A percentile compares a stretch with the other conserved stretches of the same genome.
Conservation (phyloP, 2,888 invertebrate species). For the Drosophila borborema region DNA sequence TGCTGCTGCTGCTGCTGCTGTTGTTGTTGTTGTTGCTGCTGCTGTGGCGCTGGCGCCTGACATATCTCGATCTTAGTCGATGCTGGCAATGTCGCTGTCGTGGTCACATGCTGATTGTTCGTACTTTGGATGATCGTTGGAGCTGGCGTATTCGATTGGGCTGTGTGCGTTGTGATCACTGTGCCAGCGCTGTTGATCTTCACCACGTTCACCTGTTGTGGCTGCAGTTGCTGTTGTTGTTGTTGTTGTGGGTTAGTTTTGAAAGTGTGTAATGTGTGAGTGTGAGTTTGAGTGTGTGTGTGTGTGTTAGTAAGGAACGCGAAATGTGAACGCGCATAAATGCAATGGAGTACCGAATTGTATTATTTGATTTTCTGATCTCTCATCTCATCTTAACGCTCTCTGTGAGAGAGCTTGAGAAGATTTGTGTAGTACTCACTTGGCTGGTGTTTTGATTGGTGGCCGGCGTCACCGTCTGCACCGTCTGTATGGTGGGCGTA, state of each 20-base stretch:
- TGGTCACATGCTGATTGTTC: slow-evolving; percentile 83
- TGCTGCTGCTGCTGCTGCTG: slow-evolving; percentile 60
- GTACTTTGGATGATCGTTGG: slow-evolving; percentile 84
- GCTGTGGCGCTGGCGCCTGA: slow-evolving; percentile 77
- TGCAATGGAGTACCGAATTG: slow-evolving; percentile 9
- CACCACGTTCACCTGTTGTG: slow-evolving; percentile 84
- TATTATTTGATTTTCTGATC: slow-evolving; percentile 1
- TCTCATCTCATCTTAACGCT: not conserved
- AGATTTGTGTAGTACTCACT: slow-evolving; percentile 60
- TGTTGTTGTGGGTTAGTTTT: slow-evolving; percentile 7
- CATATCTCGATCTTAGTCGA: slow-evolving; percentile 84
- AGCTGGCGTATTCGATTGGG: slow-evolving; percentile 73
- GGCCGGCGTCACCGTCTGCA: slow-evolving; percentile 75
- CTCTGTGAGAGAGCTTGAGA: not conserved
- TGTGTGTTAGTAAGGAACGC: slow-evolving; percentile 14
- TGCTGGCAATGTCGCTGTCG: slow-evolving; percentile 81
- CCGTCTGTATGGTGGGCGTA: slow-evolving; percentile 73
- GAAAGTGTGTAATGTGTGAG: not conserved
- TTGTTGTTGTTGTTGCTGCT: slow-evolving; percentile 63
- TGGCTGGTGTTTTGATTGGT: slow-evolving; percentile 62
- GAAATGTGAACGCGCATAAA: not conserved
- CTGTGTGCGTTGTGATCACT: slow-evolving; percentile 83
- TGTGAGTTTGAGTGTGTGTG: not conserved
- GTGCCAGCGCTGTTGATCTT: slow-evolving; percentile 85
- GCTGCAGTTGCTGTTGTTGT: slow-evolving; percentile 41